Evolutionary conservation across 1,140 invertebrate species (phyloP).

Genomic region (Halictus rubicundus): DNA sequence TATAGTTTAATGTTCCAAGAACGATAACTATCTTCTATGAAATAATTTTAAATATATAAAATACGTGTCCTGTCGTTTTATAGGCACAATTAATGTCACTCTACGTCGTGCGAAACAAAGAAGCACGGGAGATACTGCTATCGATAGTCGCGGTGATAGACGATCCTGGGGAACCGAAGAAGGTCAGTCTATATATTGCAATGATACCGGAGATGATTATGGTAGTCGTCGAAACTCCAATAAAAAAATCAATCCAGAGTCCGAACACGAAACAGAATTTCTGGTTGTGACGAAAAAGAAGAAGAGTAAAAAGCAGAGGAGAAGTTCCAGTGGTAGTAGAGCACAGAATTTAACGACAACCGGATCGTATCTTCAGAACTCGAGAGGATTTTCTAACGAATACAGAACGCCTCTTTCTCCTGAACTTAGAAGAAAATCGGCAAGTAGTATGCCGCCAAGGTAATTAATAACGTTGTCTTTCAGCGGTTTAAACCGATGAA

Average conservation of each 20-base stretch:
- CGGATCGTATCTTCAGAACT: slow-evolving; percentile 73
- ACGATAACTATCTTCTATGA: neutral
- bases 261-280: slow-evolving; percentile 82
- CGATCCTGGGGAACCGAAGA: slow-evolving; percentile 85
- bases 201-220: slow-evolving; percentile 77
- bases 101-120: slow-evolving; percentile 76
- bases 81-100: slow-evolving; percentile 77
- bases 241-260: slow-evolving; percentile 74
- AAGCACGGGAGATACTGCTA: slow-evolving; percentile 73
- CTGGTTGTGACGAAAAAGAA: slow-evolving; percentile 88
- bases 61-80: neutral
- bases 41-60: neutral
- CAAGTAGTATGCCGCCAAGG: slow-evolving; percentile 79
- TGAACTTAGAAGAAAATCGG: slow-evolving; percentile 76
- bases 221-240: slow-evolving; percentile 72
- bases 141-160: slow-evolving; percentile 79
- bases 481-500: neutral
- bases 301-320: slow-evolving; percentile 84
- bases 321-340: slow-evolving; percentile 77
- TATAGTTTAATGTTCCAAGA: slow-evolving; percentile 1
- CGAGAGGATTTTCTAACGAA: slow-evolving; percentile 74
- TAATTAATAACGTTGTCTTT: slow-evolving; percentile 49
- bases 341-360: slow-evolving; percentile 76
- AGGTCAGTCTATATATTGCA: slow-evolving; percentile 79
- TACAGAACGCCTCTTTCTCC: slow-evolving; percentile 75